phyloP scores from a whole-genome alignment of 1,140 invertebrate species.

The Pseudoatta argentina region DNA sequence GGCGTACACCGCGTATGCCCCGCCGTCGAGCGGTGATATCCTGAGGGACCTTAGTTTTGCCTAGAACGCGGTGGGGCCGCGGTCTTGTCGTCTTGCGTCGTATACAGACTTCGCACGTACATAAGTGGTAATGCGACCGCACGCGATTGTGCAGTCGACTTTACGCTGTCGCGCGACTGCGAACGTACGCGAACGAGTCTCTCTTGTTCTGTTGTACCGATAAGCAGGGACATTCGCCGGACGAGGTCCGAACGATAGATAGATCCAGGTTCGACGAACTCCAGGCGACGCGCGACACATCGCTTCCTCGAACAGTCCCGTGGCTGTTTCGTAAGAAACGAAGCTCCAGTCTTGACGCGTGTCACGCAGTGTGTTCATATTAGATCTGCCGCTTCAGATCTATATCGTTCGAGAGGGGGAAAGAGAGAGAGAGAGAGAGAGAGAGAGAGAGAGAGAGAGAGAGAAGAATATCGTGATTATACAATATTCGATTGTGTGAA shows the following conservation, averaged over 20 bases:
- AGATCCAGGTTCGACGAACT: conserved; percentile 60
- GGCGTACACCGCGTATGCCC: conserved; percentile 50
- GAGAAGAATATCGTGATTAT: not conserved
- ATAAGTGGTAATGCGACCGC: conserved; percentile 58
- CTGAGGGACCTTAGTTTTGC: conserved; percentile 66
- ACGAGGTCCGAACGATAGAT: conserved; percentile 9
- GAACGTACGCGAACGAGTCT: conserved; percentile 44
- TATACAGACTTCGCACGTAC: conserved; percentile 20
- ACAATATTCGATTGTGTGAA: not conserved
- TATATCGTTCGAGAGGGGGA: not conserved
- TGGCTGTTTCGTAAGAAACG: conserved; percentile 29
- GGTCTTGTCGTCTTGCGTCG: not conserved
- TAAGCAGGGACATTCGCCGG: conserved; percentile 28
- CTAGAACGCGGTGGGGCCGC: conserved; percentile 35
- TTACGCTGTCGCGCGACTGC: conserved; percentile 69
- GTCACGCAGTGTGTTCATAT: not conserved
- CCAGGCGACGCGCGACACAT: not conserved
- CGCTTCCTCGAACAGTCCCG: not conserved
- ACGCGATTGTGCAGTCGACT: conserved; percentile 67
- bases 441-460: not conserved
- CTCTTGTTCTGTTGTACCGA: conserved; percentile 19
- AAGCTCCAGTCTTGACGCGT: not conserved
- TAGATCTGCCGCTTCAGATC: not conserved
- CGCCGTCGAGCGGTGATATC: conserved; percentile 48
- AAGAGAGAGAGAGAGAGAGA: not conserved